A percentile compares a stretch with the other conserved stretches of the same genome.
These are phyloP conservation scores for Brachionus koreanus DNA, from an alignment of 1,140 invertebrate genomes.

Conservation along the genomic window DNA sequence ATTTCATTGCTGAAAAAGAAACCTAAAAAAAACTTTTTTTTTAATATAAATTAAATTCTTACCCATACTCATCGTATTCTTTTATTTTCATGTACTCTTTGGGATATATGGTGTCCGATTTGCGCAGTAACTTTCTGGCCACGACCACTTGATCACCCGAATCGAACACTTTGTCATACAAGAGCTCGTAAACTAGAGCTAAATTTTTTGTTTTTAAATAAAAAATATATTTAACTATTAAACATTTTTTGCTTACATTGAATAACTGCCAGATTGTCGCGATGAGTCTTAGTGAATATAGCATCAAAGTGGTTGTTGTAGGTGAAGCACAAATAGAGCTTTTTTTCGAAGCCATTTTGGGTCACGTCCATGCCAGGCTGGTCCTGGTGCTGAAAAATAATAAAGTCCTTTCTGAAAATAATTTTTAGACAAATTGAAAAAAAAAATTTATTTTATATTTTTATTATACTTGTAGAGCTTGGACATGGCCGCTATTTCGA, in stretches of 20 bases:
- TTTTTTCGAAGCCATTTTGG: constrained; percentile 63
- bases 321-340: constrained; percentile 47
- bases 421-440: constrained; percentile 44
- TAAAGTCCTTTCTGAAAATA: constrained; percentile 65
- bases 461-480: constrained; percentile 64
- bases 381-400: constrained; percentile 69
- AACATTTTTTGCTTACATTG: constrained; percentile 5
- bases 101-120: constrained; percentile 41
- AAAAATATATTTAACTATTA: neutral
- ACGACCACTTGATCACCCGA: constrained; percentile 32
- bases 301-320: constrained; percentile 44
- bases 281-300: constrained; percentile 32
- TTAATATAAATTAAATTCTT: neutral
- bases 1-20: constrained; percentile 6
- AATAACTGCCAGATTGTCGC: constrained; percentile 21
- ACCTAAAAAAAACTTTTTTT: neutral
- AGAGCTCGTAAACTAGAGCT: constrained; percentile 36
- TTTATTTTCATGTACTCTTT: constrained; percentile 40
- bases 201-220: neutral
- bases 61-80: constrained; percentile 21
- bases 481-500: constrained; percentile 70
- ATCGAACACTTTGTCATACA: constrained; percentile 36
- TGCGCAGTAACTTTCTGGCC: constrained; percentile 30
- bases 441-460: constrained; percentile 45
- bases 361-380: constrained; percentile 64